Base-by-base conservation (phyloP, 2,888 invertebrate species). In the Sthenelais limicola region DNA sequence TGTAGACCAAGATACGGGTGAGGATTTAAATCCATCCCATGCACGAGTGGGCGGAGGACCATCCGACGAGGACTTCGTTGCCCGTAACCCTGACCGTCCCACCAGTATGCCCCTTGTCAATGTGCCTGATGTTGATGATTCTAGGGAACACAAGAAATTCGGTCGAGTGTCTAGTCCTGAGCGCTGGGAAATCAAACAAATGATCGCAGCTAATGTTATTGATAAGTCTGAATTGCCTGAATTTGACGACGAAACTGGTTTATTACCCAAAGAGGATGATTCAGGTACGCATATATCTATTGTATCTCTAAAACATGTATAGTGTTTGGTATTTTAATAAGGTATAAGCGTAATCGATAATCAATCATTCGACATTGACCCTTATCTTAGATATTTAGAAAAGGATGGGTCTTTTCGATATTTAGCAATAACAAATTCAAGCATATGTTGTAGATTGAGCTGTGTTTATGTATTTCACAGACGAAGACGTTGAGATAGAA, bases 401-500 rank as follows among this genome's bases (percentile, higher is more conserved):
- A n/a, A n/a, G n/a, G n/a, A n/a, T n/a, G n/a, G n/a, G n/a, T n/a
- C n/a, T n/a, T n/a, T n/a, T n/a, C n/a, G n/a, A n/a, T n/a, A n/a
- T n/a, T n/a, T n/a, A n/a, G n/a, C n/a, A n/a, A n/a, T n/a, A n/a
- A n/a, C n/a, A n/a, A n/a, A n/a, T n/a, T n/a, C n/a, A n/a, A n/a
- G n/a, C n/a, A n/a, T n/a, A n/a, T 51, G 52, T 24, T 51, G 9
- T n/a, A n/a, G 9, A 51, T 15, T 51, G 7, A 51, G 9, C 9
- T 7, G n/a, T 15, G 7, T n/a, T 51, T 51, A n/a, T 51, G 9
- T 28, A 26, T 33, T 62, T 62, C 38, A 1, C 77, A 94, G 98
- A 98, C 86, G 99, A 98, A 71, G 99, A 99, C 84, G 93, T 97
- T 70, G 97, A 97, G 90, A 98, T 99, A 78, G 99, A 99, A 88